Evolutionary conservation across 2,888 invertebrate genomes (phyloP), one percentile per base, ranked within the genome.

Genomic region (Therioaphis trifolii): DNA sequence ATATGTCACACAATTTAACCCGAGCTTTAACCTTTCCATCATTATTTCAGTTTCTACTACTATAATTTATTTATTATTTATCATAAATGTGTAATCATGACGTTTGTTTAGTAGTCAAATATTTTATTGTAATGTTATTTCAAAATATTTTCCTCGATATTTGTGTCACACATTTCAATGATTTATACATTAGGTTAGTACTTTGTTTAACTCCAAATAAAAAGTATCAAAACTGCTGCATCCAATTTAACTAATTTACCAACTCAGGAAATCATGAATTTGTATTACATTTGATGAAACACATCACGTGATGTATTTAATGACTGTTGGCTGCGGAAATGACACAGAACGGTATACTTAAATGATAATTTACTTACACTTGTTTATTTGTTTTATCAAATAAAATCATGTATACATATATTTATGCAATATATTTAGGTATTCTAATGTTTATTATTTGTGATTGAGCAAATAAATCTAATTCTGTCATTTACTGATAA

Each of bases 221-320:
- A 76, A 63, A 63, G 21, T 46, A 76, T 21, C 76, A 76, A 63
- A 63, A 76, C 63, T 61, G 63, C 63, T 63, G 29, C 76, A 21
- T 76, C 76, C 76, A 63, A 76, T 76, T 76, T 76, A 76, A 49
- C 76, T 76, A 76, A 76, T 76, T 76, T 76, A 76, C 21, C 46
- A 29, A 63, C 76, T 49, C 76, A 63, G 76, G 76, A 63, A 63
- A 76, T 63, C 63, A 76, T 76, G 76, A 76, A 46, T 76, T 76
- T 76, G 63, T 63, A 63, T 63, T 76, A 49, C 29, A 46, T 76
- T 29, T 63, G 14, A 49, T 63, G 46, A 46, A 76, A 76, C 63
- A 63, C 63, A 76, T 76, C 58, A 75, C 43, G 58, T 58, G 75
- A 58, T 58, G 43, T 75, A 75, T 43, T 58, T 49, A 18, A 61